phyloP scores from a whole-genome alignment of 2,113 vertebrate genomes.

The Boleophthalmus pectinirostris region DNA sequence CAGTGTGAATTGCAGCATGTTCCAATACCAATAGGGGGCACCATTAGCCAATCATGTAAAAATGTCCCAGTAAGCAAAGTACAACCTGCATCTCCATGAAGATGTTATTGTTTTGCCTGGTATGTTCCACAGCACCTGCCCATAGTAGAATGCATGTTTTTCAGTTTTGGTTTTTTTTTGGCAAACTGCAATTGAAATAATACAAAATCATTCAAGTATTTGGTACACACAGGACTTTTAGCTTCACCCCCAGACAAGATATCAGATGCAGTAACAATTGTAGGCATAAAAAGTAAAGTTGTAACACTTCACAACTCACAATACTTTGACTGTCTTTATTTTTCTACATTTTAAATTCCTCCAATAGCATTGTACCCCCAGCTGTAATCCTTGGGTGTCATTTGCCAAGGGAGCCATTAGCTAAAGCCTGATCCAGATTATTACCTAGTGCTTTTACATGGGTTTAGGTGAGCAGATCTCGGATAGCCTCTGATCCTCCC shows the following conservation, averaged over 20 bases:
- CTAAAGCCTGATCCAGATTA: constrained; percentile 75
- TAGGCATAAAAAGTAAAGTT: neutral
- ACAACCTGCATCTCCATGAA: too few relatives aligned
- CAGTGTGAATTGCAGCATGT: neutral
- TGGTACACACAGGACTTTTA: too few relatives aligned
- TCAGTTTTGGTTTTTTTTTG: too few relatives aligned
- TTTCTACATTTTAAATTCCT: neutral
- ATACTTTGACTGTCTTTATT: neutral
- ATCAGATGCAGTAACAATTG: too few relatives aligned
- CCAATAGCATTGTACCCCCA: neutral
- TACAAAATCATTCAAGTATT: too few relatives aligned
- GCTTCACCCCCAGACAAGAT: too few relatives aligned
- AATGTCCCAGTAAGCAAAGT: neutral
- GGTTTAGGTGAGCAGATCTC: constrained; percentile 18
- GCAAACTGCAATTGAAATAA: too few relatives aligned
- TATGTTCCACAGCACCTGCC: too few relatives aligned
- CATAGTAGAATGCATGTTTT: too few relatives aligned
- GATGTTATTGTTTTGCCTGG: too few relatives aligned
- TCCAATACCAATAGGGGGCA: constrained; percentile 63
- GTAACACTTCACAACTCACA: neutral
- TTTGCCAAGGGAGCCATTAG: neutral
- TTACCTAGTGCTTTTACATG: constrained; percentile 3
- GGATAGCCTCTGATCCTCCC: constrained; percentile 7
- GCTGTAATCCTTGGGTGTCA: neutral
- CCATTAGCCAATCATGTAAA: constrained; percentile 26